A percentile compares a stretch with the other conserved stretches of the same genome.
phyloP scores from a whole-genome alignment of 35 echinoderm and acorn worm species.

The Apostichopus japonicus region DNA sequence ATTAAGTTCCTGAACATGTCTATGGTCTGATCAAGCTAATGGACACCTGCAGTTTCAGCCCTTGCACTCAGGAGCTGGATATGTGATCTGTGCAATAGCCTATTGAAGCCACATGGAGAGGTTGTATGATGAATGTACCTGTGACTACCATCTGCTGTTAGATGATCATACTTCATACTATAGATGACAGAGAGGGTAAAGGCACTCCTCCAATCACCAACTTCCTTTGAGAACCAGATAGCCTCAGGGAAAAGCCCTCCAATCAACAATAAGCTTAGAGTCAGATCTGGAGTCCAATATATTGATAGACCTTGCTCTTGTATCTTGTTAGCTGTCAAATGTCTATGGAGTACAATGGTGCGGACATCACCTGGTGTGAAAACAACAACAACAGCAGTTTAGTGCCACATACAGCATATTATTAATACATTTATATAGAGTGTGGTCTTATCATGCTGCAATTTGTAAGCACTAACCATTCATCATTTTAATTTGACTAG shows the following conservation, averaged over 20 bases:
- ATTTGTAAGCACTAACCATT: too few relatives aligned
- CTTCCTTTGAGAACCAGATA: slow-evolving; percentile 86
- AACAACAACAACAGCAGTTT: background rate
- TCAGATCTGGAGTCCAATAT: slow-evolving; percentile 80
- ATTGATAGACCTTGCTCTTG: slow-evolving; percentile 82
- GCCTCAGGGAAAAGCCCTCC: slow-evolving; percentile 86
- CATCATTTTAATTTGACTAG: too few relatives aligned
- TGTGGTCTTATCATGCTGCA: too few relatives aligned
- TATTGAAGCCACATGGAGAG: too few relatives aligned
- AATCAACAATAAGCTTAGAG: slow-evolving; percentile 79
- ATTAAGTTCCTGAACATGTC: too few relatives aligned
- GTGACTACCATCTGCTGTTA: slow-evolving; percentile 32
- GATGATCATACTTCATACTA: slow-evolving; percentile 48
- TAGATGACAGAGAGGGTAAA: slow-evolving; percentile 79
- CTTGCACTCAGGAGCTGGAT: too few relatives aligned
- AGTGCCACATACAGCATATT: too few relatives aligned
- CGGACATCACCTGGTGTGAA: background rate
- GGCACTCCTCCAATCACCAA: slow-evolving; percentile 90
- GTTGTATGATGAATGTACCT: background rate
- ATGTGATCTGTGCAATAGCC: too few relatives aligned
- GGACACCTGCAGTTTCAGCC: too few relatives aligned
- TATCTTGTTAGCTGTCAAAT: slow-evolving; percentile 45
- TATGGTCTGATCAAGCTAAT: too few relatives aligned
- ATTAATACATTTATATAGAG: too few relatives aligned
- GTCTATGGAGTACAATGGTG: slow-evolving; percentile 40